Evolutionary conservation across 2,113 vertebrate species (phyloP).

Genomic region (Vireo altiloquus): DNA sequence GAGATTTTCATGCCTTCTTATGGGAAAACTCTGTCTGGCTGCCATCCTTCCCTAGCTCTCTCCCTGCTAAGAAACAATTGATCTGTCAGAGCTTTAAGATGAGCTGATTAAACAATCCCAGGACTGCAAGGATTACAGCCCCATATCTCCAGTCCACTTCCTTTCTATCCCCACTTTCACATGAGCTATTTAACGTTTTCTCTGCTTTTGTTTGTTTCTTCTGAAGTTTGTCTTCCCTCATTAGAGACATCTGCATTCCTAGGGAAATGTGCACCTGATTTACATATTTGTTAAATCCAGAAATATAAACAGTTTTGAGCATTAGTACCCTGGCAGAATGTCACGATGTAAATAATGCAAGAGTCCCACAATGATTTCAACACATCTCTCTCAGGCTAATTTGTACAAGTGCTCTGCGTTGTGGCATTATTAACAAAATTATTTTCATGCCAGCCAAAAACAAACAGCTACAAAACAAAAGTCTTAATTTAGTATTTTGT

Average conservation of each 20-base stretch:
- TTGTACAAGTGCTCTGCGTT: not conserved
- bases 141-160: not conserved
- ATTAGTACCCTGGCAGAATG: not conserved
- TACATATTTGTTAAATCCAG: conserved; percentile 46
- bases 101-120: conserved; percentile 8
- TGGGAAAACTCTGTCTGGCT: not conserved
- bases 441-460: conserved; percentile 9
- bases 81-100: not conserved
- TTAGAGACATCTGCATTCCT: conserved; percentile 9
- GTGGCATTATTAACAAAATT: conserved; percentile 22
- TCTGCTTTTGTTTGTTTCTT: not conserved
- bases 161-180: not conserved
- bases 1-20: not conserved
- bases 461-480: not conserved
- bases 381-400: not conserved
- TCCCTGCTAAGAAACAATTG: not conserved
- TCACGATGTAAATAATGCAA: conserved; percentile 44
- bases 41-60: not conserved
- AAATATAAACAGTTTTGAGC: conserved; percentile 32
- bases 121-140: not conserved
- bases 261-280: conserved; percentile 33
- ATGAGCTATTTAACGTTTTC: not conserved
- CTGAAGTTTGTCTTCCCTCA: conserved; percentile 29
- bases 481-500: not conserved
- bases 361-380: conserved; percentile 27